These are phyloP conservation scores for Nephrotoma flavescens DNA, from an alignment of 2,888 invertebrate genomes.

Conservation along the genomic window DNA sequence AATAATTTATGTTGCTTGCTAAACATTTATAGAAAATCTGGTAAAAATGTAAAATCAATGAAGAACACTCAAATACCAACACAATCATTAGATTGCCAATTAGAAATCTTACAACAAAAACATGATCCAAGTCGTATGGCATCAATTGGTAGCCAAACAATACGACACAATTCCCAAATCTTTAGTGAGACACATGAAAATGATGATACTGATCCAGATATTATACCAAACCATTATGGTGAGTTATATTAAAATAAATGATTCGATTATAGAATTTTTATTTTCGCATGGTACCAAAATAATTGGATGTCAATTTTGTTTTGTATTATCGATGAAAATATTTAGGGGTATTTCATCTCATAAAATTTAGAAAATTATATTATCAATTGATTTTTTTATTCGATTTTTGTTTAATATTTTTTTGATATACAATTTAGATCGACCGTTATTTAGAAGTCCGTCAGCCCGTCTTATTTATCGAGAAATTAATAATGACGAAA, in stretches of 20 bases:
- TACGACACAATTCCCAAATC: slow-evolving; percentile 33
- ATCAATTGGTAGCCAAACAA: slow-evolving; percentile 12
- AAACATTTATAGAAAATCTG: slow-evolving; percentile 22
- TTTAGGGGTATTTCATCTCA: not conserved
- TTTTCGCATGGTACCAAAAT: not conserved
- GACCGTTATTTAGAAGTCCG: slow-evolving; percentile 29
- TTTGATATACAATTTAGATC: slow-evolving; percentile 17
- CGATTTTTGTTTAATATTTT: not conserved
- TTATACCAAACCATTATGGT: slow-evolving; percentile 81
- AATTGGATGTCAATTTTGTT: not conserved
- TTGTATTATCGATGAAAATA: not conserved
- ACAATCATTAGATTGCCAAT: slow-evolving; percentile 31
- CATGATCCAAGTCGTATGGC: slow-evolving; percentile 21
- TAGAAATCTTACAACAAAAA: slow-evolving; percentile 29
- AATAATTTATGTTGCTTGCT: not conserved
- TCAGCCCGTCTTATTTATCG: slow-evolving; percentile 30
- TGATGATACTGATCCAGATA: slow-evolving; percentile 68
- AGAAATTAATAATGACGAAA: slow-evolving; percentile 26
- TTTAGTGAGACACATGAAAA: slow-evolving; percentile 29
- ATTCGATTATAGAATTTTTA: not conserved
- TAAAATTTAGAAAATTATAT: not conserved
- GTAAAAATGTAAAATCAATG: slow-evolving; percentile 30
- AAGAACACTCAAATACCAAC: slow-evolving; percentile 33
- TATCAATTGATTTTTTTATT: not conserved
- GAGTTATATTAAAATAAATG: slow-evolving; percentile 22